Evolutionary conservation across 2,888 invertebrate species (phyloP), one percentile per base, ranked within the genome.

Genomic region (Tenthredo distinguenda): DNA sequence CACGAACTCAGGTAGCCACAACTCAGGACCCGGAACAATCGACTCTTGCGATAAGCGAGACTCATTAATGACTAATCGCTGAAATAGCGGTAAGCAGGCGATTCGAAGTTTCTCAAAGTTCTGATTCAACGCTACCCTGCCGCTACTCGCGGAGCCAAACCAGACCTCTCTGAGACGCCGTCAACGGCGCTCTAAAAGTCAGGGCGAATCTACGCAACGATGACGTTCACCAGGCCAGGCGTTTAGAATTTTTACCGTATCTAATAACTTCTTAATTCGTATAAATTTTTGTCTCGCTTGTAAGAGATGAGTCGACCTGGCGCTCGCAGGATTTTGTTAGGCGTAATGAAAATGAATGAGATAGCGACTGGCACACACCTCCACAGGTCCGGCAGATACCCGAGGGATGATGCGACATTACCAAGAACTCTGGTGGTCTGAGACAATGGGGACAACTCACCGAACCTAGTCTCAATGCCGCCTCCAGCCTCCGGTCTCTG

Each of bases 341-440:
- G 40, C 37, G 71, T 87, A 89, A 90, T 89, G 90, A 87, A 90
- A 90, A 90, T 88, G 87, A 90, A 90, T 89, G 90, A 90, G 90
- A 89, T 85, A 84, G 26, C 40, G 81, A 81, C 62, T 34, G 26
- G 88, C 85, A 84, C 87, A 87, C 87, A 87, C 85, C 87, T 86
- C 85, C 55, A 76, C 55, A 40, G 74, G 74, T 77, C 74, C 65
- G 76, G 85, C 21, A 15, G 43, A 47, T n/a, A 26, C 72, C 84
- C 86, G 81, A 88, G 88, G 87, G 89, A 88, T 87, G 89, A 85
- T 72, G 76, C 81, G 84, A 85, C 85, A 84, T 50, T 85, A 85
- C 86, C 21, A 84, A 65, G 86, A 87, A 87, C 31, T 34, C 31
- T 34, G 83, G 15, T 37, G n/a, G 68, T 26, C 82, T 82, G 81